These are phyloP conservation scores for Poeciliopsis paucimaculata DNA, from an alignment of 2,797 vertebrate species.

Conservation along the genomic window DNA sequence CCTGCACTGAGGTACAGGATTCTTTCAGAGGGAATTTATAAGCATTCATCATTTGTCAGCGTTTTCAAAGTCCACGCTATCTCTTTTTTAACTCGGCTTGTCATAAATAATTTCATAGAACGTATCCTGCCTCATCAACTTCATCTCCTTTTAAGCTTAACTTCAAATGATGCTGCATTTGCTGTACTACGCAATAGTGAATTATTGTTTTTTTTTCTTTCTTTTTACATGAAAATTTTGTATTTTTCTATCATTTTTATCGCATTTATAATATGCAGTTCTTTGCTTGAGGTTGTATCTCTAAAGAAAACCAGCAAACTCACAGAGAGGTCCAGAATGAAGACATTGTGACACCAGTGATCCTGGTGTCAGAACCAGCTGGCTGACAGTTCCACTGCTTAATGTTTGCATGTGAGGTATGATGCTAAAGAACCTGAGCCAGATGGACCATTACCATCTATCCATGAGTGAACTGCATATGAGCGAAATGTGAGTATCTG, in stretches of 20 bases:
- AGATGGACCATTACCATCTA: slow-evolving; percentile 5
- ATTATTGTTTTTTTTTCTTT: background rate
- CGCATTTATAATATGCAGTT: too few species aligned
- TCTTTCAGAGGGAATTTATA: background rate
- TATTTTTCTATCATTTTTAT: background rate
- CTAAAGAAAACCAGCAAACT: background rate
- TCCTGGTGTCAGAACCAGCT: background rate
- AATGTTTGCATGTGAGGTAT: background rate
- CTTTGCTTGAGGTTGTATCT: background rate
- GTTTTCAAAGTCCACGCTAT: background rate
- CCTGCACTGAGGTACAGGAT: slow-evolving; percentile 4
- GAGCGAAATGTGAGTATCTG: background rate
- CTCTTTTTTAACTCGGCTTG: background rate
- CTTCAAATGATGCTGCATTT: background rate
- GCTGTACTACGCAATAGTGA: background rate
- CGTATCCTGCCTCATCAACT: background rate
- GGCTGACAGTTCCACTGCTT: background rate
- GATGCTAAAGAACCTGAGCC: background rate
- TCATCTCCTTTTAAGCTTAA: background rate
- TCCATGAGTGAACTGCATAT: background rate
- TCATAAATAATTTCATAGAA: background rate
- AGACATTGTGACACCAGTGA: background rate
- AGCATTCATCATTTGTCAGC: background rate
- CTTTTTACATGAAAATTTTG: background rate
- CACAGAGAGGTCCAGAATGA: background rate